phyloP scores from a whole-genome alignment of 1,140 invertebrate genomes.

The Steinernema khuongi region DNA sequence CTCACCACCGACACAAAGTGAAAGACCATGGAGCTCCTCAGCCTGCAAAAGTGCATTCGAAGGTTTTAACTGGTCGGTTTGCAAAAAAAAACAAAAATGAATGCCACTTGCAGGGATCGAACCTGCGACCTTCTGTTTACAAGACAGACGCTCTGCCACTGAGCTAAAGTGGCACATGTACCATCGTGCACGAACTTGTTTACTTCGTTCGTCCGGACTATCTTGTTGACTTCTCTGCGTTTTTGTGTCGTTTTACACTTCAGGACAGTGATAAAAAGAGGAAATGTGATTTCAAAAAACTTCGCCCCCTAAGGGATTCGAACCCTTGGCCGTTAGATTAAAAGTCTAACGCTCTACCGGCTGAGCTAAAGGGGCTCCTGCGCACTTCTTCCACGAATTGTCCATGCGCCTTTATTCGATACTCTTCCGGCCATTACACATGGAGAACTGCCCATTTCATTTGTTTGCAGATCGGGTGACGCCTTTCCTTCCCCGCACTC shows the following conservation, averaged over 20 bases:
- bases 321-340: background rate
- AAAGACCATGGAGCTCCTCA: too few relatives aligned
- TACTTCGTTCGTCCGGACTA: too few relatives aligned
- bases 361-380: background rate
- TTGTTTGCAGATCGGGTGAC: background rate
- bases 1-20: too few relatives aligned
- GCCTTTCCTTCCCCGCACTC: background rate
- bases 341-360: background rate
- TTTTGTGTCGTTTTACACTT: background rate
- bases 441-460: background rate
- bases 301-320: background rate
- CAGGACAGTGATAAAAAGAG: background rate
- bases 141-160: conserved; percentile 16
- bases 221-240: too few relatives aligned
- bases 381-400: too few relatives aligned
- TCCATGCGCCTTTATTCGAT: too few relatives aligned
- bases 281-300: background rate
- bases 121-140: conserved; percentile 15
- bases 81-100: conserved; percentile 4
- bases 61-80: too few relatives aligned
- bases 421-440: too few relatives aligned
- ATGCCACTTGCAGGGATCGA: conserved; percentile 7
- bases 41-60: too few relatives aligned
- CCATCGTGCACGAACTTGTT: background rate
- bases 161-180: background rate